Percentiles rank a stretch among this genome's conserved stretches.
phyloP scores from a whole-genome alignment of 2,888 invertebrate species.

The Scaptomyza tumidula region DNA sequence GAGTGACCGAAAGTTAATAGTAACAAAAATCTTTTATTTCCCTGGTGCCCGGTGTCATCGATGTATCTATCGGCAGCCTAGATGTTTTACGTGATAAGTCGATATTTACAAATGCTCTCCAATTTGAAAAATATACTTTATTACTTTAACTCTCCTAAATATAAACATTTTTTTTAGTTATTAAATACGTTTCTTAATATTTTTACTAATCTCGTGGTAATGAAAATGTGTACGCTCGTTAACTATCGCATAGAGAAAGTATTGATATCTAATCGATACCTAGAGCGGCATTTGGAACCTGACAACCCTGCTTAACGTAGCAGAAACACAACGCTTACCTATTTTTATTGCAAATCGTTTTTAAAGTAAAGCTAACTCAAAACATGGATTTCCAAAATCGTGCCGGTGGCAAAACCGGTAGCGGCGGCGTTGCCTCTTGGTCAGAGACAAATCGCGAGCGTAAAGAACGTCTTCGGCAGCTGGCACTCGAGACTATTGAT shows the following conservation, averaged over 20 bases:
- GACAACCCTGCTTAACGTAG: conserved; percentile 16
- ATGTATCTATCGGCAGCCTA: conserved; percentile 5
- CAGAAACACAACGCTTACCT: conserved; percentile 11
- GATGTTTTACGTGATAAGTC: neutral
- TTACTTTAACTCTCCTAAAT: no score
- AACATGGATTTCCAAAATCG: conserved; percentile 99
- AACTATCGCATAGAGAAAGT: neutral
- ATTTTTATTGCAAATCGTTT: conserved; percentile 11
- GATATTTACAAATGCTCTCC: neutral
- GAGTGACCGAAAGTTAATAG: conserved; percentile 3
- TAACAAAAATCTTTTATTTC: neutral
- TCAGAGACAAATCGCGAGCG: conserved; percentile 99
- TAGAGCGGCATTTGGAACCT: neutral
- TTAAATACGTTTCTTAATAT: no score
- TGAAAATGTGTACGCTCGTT: neutral
- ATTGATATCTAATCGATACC: conserved; percentile 4
- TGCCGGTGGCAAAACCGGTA: conserved; percentile 99
- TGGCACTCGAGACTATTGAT: conserved; percentile 99
- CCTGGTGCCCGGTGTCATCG: neutral
- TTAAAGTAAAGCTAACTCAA: conserved; percentile 18
- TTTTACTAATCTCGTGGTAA: neutral
- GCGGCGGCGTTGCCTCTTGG: conserved; percentile 99
- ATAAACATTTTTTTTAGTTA: neutral
- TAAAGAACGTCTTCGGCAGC: conserved; percentile 96
- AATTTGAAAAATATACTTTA: neutral